phyloP scores from a whole-genome alignment of 1,140 invertebrate species.

The Brachionus manjavacas region DNA sequence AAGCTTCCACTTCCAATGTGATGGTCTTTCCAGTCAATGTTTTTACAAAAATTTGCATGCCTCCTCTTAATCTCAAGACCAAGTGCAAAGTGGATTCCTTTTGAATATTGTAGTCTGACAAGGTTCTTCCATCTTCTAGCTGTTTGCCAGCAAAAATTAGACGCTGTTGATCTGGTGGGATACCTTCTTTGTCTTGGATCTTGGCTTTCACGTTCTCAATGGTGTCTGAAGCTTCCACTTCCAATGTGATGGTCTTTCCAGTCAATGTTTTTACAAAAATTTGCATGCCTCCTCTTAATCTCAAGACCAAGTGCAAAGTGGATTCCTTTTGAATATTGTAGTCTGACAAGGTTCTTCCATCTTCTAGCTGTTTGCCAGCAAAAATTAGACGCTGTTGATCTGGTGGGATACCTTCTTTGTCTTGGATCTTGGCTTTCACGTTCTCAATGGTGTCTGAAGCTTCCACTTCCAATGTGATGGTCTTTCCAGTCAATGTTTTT shows the following conservation, averaged over 20 bases:
- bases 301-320: conserved; percentile 42
- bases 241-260: conserved; percentile 36
- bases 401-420: conserved; percentile 61
- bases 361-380: conserved; percentile 59
- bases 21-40: conserved; percentile 42
- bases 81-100: conserved; percentile 44
- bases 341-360: conserved; percentile 64
- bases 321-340: conserved; percentile 52
- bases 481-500: conserved; percentile 40
- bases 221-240: conserved; percentile 39
- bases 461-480: conserved; percentile 37
- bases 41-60: conserved; percentile 61
- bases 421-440: conserved; percentile 85
- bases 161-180: conserved; percentile 42
- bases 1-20: neutral
- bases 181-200: conserved; percentile 71
- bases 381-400: conserved; percentile 49
- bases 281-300: conserved; percentile 68
- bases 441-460: conserved; percentile 63
- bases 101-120: conserved; percentile 61
- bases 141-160: conserved; percentile 57
- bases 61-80: conserved; percentile 62
- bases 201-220: conserved; percentile 83
- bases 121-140: conserved; percentile 62
- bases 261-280: conserved; percentile 42